Evolutionary conservation across 2,888 invertebrate species (phyloP).

Genomic region (Silvanus unidentatus): DNA sequence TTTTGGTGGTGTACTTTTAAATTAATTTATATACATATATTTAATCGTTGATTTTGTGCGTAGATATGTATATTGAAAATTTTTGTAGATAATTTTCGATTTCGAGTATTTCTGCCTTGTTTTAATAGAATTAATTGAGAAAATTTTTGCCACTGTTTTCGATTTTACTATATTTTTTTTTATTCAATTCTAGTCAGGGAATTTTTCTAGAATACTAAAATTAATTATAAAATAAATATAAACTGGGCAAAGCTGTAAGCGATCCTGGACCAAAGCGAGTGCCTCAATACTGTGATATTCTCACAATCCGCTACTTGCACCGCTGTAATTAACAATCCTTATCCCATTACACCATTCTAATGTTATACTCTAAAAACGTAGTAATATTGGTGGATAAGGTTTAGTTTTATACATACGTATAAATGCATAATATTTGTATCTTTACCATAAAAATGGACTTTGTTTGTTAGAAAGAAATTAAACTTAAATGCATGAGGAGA

Average conservation of each 20-base stretch:
- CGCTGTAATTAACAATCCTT: constrained; percentile 30
- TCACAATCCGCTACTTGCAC: constrained; percentile 39
- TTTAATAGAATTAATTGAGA: no score
- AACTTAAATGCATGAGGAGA: constrained; percentile 12
- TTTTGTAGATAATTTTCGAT: no score
- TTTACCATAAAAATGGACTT: constrained; percentile 18
- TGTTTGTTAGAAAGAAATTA: constrained; percentile 3
- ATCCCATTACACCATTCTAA: constrained; percentile 14
- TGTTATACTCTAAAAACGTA: constrained; percentile 10
- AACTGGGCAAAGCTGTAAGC: constrained; percentile 33
- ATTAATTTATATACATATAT: neutral
- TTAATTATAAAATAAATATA: constrained; percentile 16
- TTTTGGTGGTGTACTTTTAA: no score
- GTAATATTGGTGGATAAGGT: constrained; percentile 28
- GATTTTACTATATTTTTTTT: constrained; percentile 1
- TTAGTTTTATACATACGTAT: constrained; percentile 11
- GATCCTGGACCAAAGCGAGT: constrained; percentile 45
- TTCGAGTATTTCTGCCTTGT: no score
- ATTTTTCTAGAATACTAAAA: constrained; percentile 14
- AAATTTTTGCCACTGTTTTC: constrained; percentile 1
- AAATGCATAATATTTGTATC: constrained; percentile 15
- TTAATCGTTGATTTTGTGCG: no score
- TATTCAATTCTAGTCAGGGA: neutral
- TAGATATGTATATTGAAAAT: no score
- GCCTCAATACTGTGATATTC: constrained; percentile 47